Percentiles rank a stretch among this genome's conserved stretches.
Conservation (phyloP, 2,113 vertebrate genomes). For the Platichthys flesus region DNA sequence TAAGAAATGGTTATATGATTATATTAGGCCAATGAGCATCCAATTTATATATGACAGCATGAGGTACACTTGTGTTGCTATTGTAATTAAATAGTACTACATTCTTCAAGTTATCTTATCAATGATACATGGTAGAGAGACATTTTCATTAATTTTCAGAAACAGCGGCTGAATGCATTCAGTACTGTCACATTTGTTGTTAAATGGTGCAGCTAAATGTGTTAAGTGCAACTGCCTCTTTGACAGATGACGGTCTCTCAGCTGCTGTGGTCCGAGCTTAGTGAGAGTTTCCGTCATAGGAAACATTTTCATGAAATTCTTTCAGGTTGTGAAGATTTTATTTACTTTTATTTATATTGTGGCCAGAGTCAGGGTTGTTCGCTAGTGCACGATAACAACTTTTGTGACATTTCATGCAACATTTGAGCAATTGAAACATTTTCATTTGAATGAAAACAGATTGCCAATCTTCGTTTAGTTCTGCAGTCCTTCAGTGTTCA, state of each 20-base stretch:
- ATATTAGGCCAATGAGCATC: not conserved
- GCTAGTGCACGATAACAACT: not conserved
- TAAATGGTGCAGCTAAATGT: slow-evolving; percentile 35
- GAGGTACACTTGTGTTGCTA: not conserved
- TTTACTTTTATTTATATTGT: not conserved
- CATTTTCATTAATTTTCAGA: not conserved
- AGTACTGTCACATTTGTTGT: slow-evolving; percentile 18
- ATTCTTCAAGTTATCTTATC: not conserved
- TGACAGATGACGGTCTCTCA: slow-evolving; percentile 28
- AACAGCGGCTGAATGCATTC: slow-evolving; percentile 5
- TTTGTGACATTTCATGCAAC: not conserved
- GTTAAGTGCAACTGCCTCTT: slow-evolving; percentile 12
- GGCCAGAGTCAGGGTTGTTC: not conserved
- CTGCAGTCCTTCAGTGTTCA: not conserved
- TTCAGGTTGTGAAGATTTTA: not conserved
- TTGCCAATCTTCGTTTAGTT: no score
- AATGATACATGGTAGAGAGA: not conserved
- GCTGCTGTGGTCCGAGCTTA: slow-evolving; percentile 14
- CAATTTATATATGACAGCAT: not conserved
- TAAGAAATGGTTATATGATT: not conserved
- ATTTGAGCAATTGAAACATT: not conserved
- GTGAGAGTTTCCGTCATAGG: not conserved
- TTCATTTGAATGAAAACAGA: no score
- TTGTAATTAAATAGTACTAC: not conserved
- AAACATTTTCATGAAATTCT: not conserved